Evolutionary conservation across 1,140 invertebrate genomes (phyloP), one percentile per base, ranked within the genome.

Genomic region (Drosophila bifasciata): DNA sequence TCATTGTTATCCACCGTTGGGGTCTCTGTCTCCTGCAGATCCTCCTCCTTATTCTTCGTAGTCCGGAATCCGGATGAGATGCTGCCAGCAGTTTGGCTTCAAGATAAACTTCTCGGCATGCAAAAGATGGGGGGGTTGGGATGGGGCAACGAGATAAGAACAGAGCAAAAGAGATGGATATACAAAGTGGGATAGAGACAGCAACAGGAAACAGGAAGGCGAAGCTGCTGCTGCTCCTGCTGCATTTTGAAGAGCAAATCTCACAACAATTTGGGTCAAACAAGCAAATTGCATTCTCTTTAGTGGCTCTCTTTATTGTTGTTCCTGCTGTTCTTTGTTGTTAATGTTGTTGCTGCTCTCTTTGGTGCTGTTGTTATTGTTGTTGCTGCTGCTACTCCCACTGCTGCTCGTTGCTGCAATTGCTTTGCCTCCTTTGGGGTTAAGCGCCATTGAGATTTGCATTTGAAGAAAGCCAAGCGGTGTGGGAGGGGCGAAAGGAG

Each of bases 201-300:
- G 23, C 28, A 59, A 69, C 13, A 17, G 41, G 40, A 72, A 69
- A 39, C 39, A 19, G 45, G 51, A 48, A 58, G 45, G 15, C 16
- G 66, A 23, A 23, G 50, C 40, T 32, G 41, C 62, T 67, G 40
- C 61, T 48, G 58, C 32, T 62, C 44, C 41, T 49, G 61, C 40
- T 85, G 79, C 48, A 4, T 13, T 36, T 36, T 77, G 74, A 86
- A 88, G 64, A 74, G 83, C 83, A 86, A 86, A 86, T 86, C 83
- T 88, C 83, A 88, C 83, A 86, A 88, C 83, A 86, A 86, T 86
- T 88, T 86, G 83, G 83, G 83, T 86, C 83, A 86, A 88, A 86
- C 83, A 86, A 86, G 83, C 83, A 86, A 86, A 88, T 86, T 86
- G 83, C 83, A 86, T 86, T 86, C 83, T 86, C 64, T 88, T 88